Percentiles rank a stretch among this genome's conserved stretches.
Conservation (phyloP, 2,797 vertebrate species). For the Buphagus erythrorhynchus region DNA sequence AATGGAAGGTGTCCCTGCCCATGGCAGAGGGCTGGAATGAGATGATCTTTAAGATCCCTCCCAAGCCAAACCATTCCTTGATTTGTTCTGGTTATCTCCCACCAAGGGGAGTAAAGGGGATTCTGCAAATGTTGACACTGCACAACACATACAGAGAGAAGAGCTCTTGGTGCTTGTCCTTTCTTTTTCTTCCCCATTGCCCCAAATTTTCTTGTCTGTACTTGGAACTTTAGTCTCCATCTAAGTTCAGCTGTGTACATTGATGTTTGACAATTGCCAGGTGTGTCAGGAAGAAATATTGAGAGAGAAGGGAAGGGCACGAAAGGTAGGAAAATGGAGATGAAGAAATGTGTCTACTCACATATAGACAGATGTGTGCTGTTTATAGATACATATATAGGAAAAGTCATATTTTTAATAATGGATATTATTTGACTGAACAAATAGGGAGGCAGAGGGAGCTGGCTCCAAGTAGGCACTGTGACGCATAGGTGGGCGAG, state of each 20-base stretch:
- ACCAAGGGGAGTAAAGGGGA: background rate
- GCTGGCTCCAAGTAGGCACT: background rate
- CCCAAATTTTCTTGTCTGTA: background rate
- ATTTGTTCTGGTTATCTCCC: background rate
- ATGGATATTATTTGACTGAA: background rate
- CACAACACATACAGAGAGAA: background rate
- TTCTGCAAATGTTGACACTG: background rate
- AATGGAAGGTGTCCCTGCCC: background rate
- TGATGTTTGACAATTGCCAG: background rate
- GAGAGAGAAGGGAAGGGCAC: background rate
- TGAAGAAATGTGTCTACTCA: background rate
- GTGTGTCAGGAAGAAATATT: background rate
- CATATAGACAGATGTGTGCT: background rate
- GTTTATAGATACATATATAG: background rate
- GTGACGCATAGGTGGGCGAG: slow-evolving; percentile 42
- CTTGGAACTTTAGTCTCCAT: background rate
- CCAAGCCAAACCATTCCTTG: background rate
- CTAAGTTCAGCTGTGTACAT: background rate
- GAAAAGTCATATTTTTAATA: background rate
- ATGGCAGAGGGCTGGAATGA: background rate
- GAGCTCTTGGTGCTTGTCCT: background rate
- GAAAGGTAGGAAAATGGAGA: background rate
- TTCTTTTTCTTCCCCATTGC: background rate
- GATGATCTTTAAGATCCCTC: background rate
- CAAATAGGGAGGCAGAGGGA: slow-evolving; percentile 28